Evolutionary conservation across 2,888 invertebrate species (phyloP), one percentile per base, ranked within the genome.

Genomic region (Apocheima hispidaria): DNA sequence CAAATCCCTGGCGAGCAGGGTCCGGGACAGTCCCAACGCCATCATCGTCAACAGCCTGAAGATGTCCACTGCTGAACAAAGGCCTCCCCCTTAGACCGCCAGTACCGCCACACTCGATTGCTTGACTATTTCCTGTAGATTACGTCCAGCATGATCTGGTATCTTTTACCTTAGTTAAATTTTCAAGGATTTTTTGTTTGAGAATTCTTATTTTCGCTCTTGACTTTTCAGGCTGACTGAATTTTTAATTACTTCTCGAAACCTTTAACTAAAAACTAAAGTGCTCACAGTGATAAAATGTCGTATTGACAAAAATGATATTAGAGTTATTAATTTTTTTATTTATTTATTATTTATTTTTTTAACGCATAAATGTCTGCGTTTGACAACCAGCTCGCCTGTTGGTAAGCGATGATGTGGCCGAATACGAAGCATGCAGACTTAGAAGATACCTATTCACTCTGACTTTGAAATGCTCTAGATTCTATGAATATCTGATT

Each of bases 221-320:
- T 9, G 20, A 36, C 36, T 9, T 35, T 48, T 36, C 1, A 20
- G 0, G 12, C 9, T 5, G 4, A 49, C 30, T 36, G 33, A 48
- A 49, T 36, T 35, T 49, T 49, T 49, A 6, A 49, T 35, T 10
- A 1, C 40, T 40, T 9, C n/a, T 36, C n/a, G n/a, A 35, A 21
- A 36, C 14, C n/a, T 18, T 7, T 14, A 18, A 35, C 35, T 14
- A 23, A 49, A 36, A 49, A 49, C 36, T 18, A 36, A 36, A 49
- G 16, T 30, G 40, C 2, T 40, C 20, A 20, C n/a, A 6, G 40
- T 3, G 2, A 2, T 18, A 10, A 40, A 40, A 40, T 40, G 5
- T 16, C 16, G 18, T 40, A 20, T 40, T 40, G 10, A 40, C 40
- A 20, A 40, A 40, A 40, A 20, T 7, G 10, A 18, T 40, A 21